Base-by-base conservation (phyloP, 2,797 vertebrate species). In the Smutsia gigantea region DNA sequence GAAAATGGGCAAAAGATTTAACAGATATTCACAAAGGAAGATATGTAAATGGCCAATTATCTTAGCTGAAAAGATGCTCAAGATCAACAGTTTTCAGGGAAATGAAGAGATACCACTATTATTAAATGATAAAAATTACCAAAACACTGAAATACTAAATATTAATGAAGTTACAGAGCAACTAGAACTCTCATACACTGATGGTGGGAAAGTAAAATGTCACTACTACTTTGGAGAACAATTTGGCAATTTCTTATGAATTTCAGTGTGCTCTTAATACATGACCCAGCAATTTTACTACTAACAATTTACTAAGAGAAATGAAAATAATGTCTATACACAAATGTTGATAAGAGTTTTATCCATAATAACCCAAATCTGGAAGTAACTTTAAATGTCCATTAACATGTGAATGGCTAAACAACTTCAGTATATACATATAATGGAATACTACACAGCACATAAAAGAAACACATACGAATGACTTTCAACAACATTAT, bases 1-100 rank as follows among this genome's bases (percentile, higher is more conserved):
- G 46, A 86, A 93, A 89, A 81, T 71, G 4, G 14, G 31, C 42
- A 34, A 82, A 84, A 84, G 34, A 64, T 68, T 63, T 57, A 85
- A 88, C n/a, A 64, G 39, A 75, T 74, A 88, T 95, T 75, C 39
- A 64, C 42, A 90, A 68, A 87, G 57, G 15, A 87, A 84, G 25
- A 68, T 69, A 66, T 31, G 59, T 2, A 39, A 84, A 74, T 68
- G 69, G 46, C 29, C 21, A 84, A 13, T 77, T 42, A 90, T 25
- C 29, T 64, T 23, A 75, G 46, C 46, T 61, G 31, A 79, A 84
- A 95, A 89, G 18, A 57, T 57, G 39, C 10, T 93, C 23, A 77
- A 42, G 7, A 83, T 84, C 34, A 85, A 25, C 7, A 74, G 51
- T 69, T 78, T 69, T 72, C 2, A 79, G 29, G 31, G 31, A 91